phyloP scores from a whole-genome alignment of 2,113 vertebrate genomes.

The Falcunculus frontatus region DNA sequence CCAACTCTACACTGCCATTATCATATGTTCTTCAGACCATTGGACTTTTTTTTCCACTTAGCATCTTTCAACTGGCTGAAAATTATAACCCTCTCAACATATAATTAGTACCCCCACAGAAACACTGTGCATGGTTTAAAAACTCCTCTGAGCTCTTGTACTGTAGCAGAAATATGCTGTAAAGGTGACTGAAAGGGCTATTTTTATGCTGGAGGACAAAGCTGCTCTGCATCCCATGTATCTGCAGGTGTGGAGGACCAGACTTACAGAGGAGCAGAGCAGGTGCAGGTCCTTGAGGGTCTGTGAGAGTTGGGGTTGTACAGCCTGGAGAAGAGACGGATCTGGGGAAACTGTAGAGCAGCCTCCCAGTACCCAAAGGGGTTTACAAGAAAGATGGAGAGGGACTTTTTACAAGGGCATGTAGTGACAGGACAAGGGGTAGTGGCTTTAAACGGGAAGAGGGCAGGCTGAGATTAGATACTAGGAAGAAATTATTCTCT shows the following conservation, averaged over 20 bases:
- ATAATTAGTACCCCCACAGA: background rate
- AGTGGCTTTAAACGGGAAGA: background rate
- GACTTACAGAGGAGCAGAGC: background rate
- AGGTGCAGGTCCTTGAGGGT: rapidly evolving
- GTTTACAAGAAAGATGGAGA: background rate
- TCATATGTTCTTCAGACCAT: background rate
- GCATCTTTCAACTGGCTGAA: background rate
- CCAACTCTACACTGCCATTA: background rate
- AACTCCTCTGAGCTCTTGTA: background rate
- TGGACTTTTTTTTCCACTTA: background rate
- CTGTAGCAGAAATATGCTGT: background rate
- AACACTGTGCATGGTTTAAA: background rate
- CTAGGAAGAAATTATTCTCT: background rate
- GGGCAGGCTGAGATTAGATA: background rate
- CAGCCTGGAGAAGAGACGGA: background rate
- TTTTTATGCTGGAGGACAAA: background rate
- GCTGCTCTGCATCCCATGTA: background rate
- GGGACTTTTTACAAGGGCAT: background rate
- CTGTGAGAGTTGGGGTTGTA: background rate
- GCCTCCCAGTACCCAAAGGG: background rate
- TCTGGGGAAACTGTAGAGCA: background rate
- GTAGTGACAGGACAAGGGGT: background rate
- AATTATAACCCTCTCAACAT: background rate
- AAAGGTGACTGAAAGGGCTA: background rate
- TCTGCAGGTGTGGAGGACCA: background rate